Conservation (phyloP, 2,797 vertebrate species). For the Alcedo quadribrachys region DNA sequence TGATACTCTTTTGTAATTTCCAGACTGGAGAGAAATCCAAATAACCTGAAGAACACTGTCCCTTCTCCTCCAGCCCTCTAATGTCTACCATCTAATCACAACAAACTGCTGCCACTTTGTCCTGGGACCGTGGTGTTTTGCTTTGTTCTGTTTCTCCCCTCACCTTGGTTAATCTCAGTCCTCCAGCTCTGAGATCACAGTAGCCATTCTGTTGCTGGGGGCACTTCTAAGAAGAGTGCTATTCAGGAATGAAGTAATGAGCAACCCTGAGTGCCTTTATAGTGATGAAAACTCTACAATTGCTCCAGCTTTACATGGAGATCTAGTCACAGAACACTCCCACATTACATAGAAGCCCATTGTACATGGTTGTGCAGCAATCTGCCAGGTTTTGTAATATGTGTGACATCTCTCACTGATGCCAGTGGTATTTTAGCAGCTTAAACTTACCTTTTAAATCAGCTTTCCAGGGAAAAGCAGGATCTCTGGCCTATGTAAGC, state of each 20-base stretch:
- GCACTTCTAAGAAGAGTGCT: background rate
- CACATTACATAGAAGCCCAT: background rate
- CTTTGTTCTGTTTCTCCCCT: background rate
- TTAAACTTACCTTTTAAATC: constrained; percentile 28
- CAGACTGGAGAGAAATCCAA: background rate
- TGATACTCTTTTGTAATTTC: background rate
- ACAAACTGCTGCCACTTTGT: background rate
- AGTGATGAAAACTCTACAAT: background rate
- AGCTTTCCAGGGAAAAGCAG: constrained; percentile 11
- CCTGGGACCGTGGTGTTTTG: background rate
- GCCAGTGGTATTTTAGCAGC: constrained; percentile 23
- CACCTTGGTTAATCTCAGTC: background rate
- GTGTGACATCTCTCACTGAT: background rate
- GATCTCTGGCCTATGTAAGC: constrained; percentile 4
- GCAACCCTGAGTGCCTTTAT: background rate
- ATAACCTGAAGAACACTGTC: background rate
- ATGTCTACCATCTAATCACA: background rate
- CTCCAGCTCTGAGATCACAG: background rate
- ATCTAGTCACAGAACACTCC: constrained; percentile 2
- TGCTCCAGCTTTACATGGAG: background rate
- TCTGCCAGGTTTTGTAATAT: constrained; percentile 20
- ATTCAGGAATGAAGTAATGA: background rate
- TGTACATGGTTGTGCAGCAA: background rate
- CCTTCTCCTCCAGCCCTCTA: background rate
- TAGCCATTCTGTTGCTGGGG: background rate